These are phyloP conservation scores for Stegophylla sp. DNA, from an alignment of 2,888 invertebrate species.

Conservation along the genomic window DNA sequence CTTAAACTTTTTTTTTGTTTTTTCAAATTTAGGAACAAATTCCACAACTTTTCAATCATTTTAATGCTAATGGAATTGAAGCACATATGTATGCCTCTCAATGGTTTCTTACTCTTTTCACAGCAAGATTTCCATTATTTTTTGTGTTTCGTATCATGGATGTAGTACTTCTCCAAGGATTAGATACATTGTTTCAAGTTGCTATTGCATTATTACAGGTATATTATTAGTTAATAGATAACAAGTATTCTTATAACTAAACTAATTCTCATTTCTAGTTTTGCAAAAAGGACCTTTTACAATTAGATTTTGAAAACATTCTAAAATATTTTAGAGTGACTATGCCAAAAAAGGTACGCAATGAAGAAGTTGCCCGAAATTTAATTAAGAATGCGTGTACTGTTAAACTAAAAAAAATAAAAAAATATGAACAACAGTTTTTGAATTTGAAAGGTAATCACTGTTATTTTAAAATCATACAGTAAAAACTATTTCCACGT, in stretches of 20 bases:
- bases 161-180: slow-evolving; percentile 91
- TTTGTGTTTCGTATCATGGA: slow-evolving; percentile 97
- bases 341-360: slow-evolving; percentile 93
- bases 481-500: too few relatives aligned
- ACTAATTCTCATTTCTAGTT: slow-evolving; percentile 66
- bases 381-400: slow-evolving; percentile 89
- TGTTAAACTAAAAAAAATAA: slow-evolving; percentile 89
- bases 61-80: slow-evolving; percentile 85
- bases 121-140: slow-evolving; percentile 95
- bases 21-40: slow-evolving; percentile 78
- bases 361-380: slow-evolving; percentile 85
- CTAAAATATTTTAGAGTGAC: slow-evolving; percentile 97
- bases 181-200: slow-evolving; percentile 94
- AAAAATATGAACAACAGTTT: slow-evolving; percentile 94
- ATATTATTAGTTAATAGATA: slow-evolving; percentile 60
- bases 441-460: slow-evolving; percentile 74
- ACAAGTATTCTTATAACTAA: slow-evolving; percentile 2
- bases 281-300: slow-evolving; percentile 87
- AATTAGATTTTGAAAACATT: slow-evolving; percentile 95
- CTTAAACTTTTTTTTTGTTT: slow-evolving; percentile 26
- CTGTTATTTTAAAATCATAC: background rate
- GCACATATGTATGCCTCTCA: slow-evolving; percentile 99
- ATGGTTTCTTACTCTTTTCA: slow-evolving; percentile 99
- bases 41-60: slow-evolving; percentile 81
- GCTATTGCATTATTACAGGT: slow-evolving; percentile 91